Evolutionary conservation across 1,140 invertebrate species (phyloP).

Genomic region (Bombus terrestris): DNA sequence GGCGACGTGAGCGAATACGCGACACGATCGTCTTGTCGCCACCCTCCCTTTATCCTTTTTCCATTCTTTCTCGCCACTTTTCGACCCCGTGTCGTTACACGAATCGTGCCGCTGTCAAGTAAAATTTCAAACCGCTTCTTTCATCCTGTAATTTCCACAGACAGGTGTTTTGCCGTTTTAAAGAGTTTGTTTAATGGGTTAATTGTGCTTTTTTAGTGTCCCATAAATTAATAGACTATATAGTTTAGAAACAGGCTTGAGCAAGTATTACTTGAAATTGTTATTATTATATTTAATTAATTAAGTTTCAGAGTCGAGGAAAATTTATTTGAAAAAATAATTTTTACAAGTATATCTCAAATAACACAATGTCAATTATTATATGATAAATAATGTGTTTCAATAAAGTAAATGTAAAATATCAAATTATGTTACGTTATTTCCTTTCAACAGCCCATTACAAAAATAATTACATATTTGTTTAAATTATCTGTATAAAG

Average conservation of each 20-base stretch:
- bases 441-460: no score
- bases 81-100: no score
- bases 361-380: no score
- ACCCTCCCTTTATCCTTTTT: not conserved
- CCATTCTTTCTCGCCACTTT: not conserved
- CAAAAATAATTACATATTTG: no score
- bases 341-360: no score
- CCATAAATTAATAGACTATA: not conserved
- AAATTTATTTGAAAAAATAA: no score
- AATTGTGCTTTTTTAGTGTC: not conserved
- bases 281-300: not conserved
- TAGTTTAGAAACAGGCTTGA: not conserved
- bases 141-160: not conserved
- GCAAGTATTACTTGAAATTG: not conserved
- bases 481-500: no score
- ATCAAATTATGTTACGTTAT: no score
- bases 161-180: not conserved
- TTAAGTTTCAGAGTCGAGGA: no score
- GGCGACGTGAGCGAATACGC: slow-evolving; percentile 30
- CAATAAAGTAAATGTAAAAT: no score
- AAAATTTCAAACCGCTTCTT: not conserved
- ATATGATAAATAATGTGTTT: no score
- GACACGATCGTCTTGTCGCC: slow-evolving; percentile 51
- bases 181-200: not conserved
- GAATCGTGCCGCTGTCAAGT: not conserved